Evolutionary conservation across 2,888 invertebrate genomes (phyloP), one percentile per base, ranked within the genome.

Genomic region (Malachius bipustulatus): DNA sequence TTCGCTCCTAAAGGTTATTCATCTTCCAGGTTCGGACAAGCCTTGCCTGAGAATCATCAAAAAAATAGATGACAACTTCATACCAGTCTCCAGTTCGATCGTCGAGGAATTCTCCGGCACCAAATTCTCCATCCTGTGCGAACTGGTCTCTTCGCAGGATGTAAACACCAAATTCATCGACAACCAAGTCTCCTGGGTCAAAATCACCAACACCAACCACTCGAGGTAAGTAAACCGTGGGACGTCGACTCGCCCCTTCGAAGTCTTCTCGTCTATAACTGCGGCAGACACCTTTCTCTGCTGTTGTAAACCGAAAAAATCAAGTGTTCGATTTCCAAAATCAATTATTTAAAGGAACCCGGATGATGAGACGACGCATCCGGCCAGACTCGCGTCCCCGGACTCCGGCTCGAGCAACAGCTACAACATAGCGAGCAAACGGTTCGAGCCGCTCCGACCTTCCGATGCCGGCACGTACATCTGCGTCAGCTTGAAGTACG

Each of bases 401-500:
- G 8, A 24, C 8, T 8, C 24, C 24, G 8, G 8, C 24, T 8
- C 24, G 8, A 24, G 24, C 8, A 24, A 24, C 8, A 8, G 26
- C 33, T n/a, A 12, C 42, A 11, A 60, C 38, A 55, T 52, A 36
- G 54, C 57, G 2, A 50, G 50, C 32, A 57, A 54, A 30, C 47
- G 44, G 24, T 61, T 62, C 40, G 39, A 46, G 12, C 55, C 58
- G 4, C 43, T 62, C 32, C 48, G 46, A 34, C 28, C 41, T 4
- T 50, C 54, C 16, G 60, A 62, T 41, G 46, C 45, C 15, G 61
- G 62, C 15, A 48, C 47, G 14, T 60, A 62, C 38, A 48, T 54
- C 28, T 62, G 62, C 40, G 48, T 57, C 34, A 60, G 58, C 40
- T 41, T 54, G 6, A 60, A 60, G 35, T 59, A 57, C 44, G 52